Evolutionary conservation across 1,140 invertebrate genomes (phyloP).

Genomic region (Daktulosphaira vitifoliae): DNA sequence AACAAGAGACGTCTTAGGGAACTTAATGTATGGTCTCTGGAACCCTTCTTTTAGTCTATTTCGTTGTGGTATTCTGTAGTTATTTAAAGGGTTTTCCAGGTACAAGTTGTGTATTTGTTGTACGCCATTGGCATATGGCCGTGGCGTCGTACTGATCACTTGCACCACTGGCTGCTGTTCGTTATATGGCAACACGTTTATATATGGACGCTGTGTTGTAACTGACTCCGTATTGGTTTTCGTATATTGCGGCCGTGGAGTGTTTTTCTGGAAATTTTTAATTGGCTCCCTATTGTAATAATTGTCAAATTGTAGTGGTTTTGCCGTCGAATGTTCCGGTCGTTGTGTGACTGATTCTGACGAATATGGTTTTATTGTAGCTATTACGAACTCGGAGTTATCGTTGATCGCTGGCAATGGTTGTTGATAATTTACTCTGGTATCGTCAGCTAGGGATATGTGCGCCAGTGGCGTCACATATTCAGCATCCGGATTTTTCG

Average conservation of each 20-base stretch:
- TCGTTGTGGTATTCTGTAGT: slow-evolving; percentile 10
- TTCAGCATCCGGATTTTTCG: slow-evolving; percentile 50
- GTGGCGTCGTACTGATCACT: not conserved
- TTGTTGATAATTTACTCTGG: slow-evolving; percentile 47
- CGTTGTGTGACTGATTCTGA: slow-evolving; percentile 44
- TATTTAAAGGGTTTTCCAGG: not conserved
- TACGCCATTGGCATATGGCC: too few species aligned
- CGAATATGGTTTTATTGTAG: not conserved
- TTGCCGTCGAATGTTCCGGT: slow-evolving; percentile 43
- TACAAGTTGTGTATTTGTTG: slow-evolving; percentile 11
- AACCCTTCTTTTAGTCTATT: not conserved
- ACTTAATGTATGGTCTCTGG: slow-evolving; percentile 8
- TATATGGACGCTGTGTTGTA: slow-evolving; percentile 4
- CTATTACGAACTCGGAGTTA: slow-evolving; percentile 47
- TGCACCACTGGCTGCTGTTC: not conserved
- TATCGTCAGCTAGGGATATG: slow-evolving; percentile 42
- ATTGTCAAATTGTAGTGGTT: not conserved
- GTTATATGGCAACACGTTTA: not conserved
- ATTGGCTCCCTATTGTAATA: not conserved
- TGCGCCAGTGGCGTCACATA: slow-evolving; percentile 40
- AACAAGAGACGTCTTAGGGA: slow-evolving; percentile 42
- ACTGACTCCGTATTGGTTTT: not conserved
- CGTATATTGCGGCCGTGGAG: not conserved
- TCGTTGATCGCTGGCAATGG: slow-evolving; percentile 48
- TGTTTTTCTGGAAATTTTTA: not conserved